phyloP scores from a whole-genome alignment of 2,113 vertebrate genomes.

The Austrofundulus limnaeus region DNA sequence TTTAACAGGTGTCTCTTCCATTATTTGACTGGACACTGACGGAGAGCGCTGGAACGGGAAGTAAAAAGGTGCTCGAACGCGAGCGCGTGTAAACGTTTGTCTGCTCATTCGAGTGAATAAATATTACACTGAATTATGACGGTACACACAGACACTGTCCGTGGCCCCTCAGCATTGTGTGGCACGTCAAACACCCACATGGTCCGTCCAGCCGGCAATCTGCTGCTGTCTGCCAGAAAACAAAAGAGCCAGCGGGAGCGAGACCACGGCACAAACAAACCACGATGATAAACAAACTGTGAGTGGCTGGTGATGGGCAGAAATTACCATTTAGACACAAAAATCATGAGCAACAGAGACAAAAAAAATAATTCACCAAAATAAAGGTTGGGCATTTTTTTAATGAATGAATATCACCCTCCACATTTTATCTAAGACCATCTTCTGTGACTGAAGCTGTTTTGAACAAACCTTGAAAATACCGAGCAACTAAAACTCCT shows the following conservation, averaged over 20 bases:
- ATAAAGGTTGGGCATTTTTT: no score
- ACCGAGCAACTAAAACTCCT: no score
- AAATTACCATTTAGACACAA: slow-evolving; percentile 5
- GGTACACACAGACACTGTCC: slow-evolving; percentile 41
- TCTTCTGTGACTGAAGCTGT: no score
- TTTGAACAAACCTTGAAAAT: no score
- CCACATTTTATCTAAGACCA: no score
- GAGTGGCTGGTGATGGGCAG: not conserved
- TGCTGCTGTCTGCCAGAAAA: slow-evolving; percentile 56
- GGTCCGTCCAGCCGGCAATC: slow-evolving; percentile 52
- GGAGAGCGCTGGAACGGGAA: slow-evolving; percentile 13
- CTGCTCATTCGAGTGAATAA: slow-evolving; percentile 7
- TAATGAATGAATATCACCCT: no score
- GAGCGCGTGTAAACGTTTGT: not conserved
- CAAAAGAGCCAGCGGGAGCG: slow-evolving; percentile 32
- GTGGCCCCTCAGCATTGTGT: slow-evolving; percentile 34
- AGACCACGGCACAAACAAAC: slow-evolving; percentile 1
- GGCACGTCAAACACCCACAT: slow-evolving; percentile 56
- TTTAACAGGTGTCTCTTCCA: slow-evolving; percentile 23
- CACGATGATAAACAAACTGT: slow-evolving; percentile 29
- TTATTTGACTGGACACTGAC: slow-evolving; percentile 18
- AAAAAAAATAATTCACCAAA: not conserved
- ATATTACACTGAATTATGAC: slow-evolving; percentile 34
- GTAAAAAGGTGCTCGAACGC: not conserved
- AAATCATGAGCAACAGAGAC: not conserved